These are phyloP conservation scores for Hetaerina americana DNA, from an alignment of 1,140 invertebrate genomes.

Conservation along the genomic window DNA sequence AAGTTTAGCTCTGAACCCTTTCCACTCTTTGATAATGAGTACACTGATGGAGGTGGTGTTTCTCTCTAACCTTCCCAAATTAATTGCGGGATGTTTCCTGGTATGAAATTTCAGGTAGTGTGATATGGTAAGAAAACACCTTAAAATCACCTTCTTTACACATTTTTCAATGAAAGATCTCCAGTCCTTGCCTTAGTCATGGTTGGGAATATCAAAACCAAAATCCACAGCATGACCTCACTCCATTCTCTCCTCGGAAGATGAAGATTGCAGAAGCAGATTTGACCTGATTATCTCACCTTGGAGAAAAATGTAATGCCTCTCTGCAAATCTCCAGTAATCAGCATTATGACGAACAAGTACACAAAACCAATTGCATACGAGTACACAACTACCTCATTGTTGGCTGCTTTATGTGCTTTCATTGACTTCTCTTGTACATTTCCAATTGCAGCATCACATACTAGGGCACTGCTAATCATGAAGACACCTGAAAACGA, in stretches of 20 bases:
- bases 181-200: too few species aligned
- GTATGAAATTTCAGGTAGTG: too few species aligned
- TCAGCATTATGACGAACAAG: constrained; percentile 58
- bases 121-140: too few species aligned
- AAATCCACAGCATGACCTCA: too few species aligned
- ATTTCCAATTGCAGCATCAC: constrained; percentile 91
- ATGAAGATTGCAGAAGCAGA: background rate
- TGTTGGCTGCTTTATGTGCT: constrained; percentile 63
- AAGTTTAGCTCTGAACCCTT: too few species aligned
- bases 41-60: too few species aligned
- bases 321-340: constrained; percentile 57
- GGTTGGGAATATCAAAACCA: background rate
- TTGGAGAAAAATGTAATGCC: constrained; percentile 64
- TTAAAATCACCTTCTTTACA: too few species aligned
- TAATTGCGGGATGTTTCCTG: too few species aligned
- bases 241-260: too few species aligned
- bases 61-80: too few species aligned
- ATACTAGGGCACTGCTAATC: constrained; percentile 75
- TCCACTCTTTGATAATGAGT: too few species aligned
- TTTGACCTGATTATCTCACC: constrained; percentile 39
- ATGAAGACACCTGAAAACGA: constrained; percentile 71
- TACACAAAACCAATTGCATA: constrained; percentile 82
- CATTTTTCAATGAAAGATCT: too few species aligned
- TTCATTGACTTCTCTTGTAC: constrained; percentile 92
- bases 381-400: constrained; percentile 87